phyloP scores from a whole-genome alignment of 2,888 invertebrate species.

The Loripinus fragilis region DNA sequence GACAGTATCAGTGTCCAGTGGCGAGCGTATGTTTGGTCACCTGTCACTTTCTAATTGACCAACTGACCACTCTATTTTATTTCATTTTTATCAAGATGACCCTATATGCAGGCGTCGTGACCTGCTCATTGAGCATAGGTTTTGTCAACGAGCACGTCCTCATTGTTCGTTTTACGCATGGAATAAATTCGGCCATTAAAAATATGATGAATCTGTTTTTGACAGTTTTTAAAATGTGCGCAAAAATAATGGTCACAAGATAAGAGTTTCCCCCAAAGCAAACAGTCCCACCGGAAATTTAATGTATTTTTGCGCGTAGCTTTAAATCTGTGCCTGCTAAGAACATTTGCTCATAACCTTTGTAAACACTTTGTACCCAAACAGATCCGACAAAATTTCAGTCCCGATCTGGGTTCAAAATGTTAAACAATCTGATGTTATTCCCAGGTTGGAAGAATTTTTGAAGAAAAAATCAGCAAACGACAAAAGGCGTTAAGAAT shows the following conservation, averaged over 20 bases:
- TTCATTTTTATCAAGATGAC: constrained; percentile 13
- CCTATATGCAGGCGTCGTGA: not conserved
- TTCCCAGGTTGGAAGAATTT: no score
- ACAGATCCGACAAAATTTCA: no score
- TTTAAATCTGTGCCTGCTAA: no score
- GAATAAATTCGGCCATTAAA: not conserved
- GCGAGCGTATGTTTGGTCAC: constrained; percentile 3
- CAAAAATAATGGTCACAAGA: not conserved
- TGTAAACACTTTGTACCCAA: no score
- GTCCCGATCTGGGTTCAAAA: no score
- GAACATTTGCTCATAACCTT: no score
- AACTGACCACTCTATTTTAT: not conserved
- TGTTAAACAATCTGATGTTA: no score
- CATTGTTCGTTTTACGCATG: not conserved
- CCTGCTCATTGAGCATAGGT: not conserved
- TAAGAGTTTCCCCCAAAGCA: not conserved
- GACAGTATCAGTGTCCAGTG: not conserved
- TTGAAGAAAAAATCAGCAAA: no score
- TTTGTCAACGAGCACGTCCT: not conserved
- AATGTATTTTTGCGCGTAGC: not conserved
- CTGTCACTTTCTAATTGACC: not conserved
- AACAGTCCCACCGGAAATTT: not conserved
- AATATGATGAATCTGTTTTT: not conserved
- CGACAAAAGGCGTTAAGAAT: no score
- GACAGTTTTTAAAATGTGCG: not conserved